Percentiles rank a stretch among this genome's conserved stretches.
These are phyloP conservation scores for Elegia similella DNA, from an alignment of 2,888 invertebrate species.

Conservation along the genomic window DNA sequence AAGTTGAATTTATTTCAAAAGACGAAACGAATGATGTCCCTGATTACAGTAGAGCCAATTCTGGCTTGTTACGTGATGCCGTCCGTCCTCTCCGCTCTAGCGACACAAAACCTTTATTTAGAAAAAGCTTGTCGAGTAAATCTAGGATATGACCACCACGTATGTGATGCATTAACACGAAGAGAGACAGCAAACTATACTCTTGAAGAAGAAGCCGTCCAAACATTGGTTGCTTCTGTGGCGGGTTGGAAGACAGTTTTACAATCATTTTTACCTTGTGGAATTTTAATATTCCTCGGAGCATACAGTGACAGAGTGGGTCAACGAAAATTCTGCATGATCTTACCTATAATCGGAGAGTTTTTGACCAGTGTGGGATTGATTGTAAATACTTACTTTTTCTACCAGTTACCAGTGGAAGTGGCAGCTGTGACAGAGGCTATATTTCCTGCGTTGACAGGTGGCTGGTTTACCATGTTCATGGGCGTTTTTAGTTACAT, in stretches of 20 bases:
- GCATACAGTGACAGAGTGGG: slow-evolving; percentile 88
- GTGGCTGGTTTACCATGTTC: slow-evolving; percentile 94
- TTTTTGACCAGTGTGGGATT: slow-evolving; percentile 89
- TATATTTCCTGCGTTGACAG: slow-evolving; percentile 90
- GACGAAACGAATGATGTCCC: slow-evolving; percentile 78
- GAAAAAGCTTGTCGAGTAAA: slow-evolving; percentile 94
- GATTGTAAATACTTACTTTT: slow-evolving; percentile 89
- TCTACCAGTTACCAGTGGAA: slow-evolving; percentile 90
- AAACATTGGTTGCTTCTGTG: slow-evolving; percentile 89
- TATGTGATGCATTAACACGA: slow-evolving; percentile 89
- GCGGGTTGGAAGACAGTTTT: slow-evolving; percentile 93
- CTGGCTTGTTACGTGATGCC: slow-evolving; percentile 87
- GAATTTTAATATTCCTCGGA: slow-evolving; percentile 90
- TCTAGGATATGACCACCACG: slow-evolving; percentile 85
- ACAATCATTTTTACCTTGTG: slow-evolving; percentile 90
- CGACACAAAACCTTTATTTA: slow-evolving; percentile 91
- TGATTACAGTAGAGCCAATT: slow-evolving; percentile 89
- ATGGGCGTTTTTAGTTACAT: slow-evolving; percentile 96
- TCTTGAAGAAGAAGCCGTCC: slow-evolving; percentile 84
- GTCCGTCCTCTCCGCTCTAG: slow-evolving; percentile 85
- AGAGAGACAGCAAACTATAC: slow-evolving; percentile 85
- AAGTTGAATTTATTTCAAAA: slow-evolving; percentile 80
- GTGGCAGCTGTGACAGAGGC: slow-evolving; percentile 90
- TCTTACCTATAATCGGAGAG: slow-evolving; percentile 90
- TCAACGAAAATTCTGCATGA: slow-evolving; percentile 89